phyloP scores from a whole-genome alignment of 2,113 vertebrate genomes.

The Ibidorhyncha struthersii region DNA sequence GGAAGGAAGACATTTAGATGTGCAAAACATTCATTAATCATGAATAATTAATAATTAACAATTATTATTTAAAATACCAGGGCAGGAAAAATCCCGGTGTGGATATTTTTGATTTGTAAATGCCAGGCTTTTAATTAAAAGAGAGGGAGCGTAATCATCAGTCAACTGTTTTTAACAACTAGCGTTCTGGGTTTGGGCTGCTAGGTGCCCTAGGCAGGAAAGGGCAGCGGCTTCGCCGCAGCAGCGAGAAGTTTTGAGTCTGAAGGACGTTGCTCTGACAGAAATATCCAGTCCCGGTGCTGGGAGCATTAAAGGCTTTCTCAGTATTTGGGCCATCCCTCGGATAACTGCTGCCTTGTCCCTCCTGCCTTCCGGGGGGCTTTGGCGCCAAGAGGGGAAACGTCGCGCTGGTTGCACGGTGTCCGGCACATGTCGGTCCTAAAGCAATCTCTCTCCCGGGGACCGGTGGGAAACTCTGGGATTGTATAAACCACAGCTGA shows the following conservation, averaged over 20 bases:
- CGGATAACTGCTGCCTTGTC: not conserved
- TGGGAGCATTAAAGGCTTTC: not conserved
- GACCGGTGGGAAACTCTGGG: not conserved
- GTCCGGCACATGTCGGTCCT: not conserved
- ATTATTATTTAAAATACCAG: constrained; percentile 46
- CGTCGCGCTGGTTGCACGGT: not conserved
- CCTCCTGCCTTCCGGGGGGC: not conserved
- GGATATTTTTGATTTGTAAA: constrained; percentile 22
- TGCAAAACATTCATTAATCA: constrained; percentile 15
- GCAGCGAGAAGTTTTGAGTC: not conserved
- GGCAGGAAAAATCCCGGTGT: constrained; percentile 1
- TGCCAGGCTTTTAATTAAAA: constrained; percentile 35
- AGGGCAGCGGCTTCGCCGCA: not conserved
- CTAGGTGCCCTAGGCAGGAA: not conserved
- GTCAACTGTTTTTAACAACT: not conserved
- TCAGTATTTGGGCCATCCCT: not conserved
- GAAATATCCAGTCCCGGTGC: not conserved
- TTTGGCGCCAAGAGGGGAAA: not conserved
- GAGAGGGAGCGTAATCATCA: not conserved
- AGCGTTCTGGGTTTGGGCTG: not conserved
- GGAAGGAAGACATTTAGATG: not conserved
- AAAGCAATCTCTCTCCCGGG: not conserved
- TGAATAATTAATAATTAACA: constrained; percentile 37
- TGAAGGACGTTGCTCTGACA: not conserved
- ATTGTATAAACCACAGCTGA: not conserved